A percentile compares a stretch with the other conserved stretches of the same genome.
These are phyloP conservation scores for Rhyacichthys aspro DNA, from an alignment of 2,797 vertebrate genomes.

Conservation along the genomic window DNA sequence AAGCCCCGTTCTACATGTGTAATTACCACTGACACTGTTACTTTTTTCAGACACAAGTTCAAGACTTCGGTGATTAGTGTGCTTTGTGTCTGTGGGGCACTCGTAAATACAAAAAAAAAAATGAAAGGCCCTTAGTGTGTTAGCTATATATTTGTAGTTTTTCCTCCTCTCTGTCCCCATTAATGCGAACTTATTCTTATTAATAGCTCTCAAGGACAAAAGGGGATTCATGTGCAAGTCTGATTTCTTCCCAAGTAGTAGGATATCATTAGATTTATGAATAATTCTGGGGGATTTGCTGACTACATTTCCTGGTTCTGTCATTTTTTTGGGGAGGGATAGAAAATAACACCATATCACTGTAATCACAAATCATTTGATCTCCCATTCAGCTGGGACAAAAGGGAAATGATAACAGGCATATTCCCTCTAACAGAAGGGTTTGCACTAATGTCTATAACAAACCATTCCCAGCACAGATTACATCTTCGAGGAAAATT, in stretches of 20 bases:
- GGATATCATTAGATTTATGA: conserved; percentile 76
- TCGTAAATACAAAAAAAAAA: conserved; percentile 74
- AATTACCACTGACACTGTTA: conserved; percentile 79
- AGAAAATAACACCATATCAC: conserved; percentile 61
- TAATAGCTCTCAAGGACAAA: conserved; percentile 79
- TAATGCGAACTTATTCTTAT: conserved; percentile 71
- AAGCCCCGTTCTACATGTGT: conserved; percentile 74
- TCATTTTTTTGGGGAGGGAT: conserved; percentile 45
- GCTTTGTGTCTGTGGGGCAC: conserved; percentile 66
- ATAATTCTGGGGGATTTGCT: conserved; percentile 74
- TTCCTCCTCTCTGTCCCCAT: conserved; percentile 59
- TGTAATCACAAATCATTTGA: conserved; percentile 75
- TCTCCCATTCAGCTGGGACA: conserved; percentile 72
- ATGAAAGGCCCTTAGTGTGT: conserved; percentile 47
- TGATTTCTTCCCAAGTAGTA: conserved; percentile 69
- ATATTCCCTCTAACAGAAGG: conserved; percentile 54
- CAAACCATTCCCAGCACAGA: conserved; percentile 67
- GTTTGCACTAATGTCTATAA: conserved; percentile 67
- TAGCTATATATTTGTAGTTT: conserved; percentile 75
- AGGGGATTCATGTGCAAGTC: conserved; percentile 57
- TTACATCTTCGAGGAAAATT: conserved; percentile 76
- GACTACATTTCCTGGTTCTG: conserved; percentile 70
- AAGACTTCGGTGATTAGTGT: conserved; percentile 74
- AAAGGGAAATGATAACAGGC: conserved; percentile 66
- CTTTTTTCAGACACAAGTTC: conserved; percentile 73